These are phyloP conservation scores for Eudemis profundana DNA, from an alignment of 2,888 invertebrate genomes.

Conservation along the genomic window DNA sequence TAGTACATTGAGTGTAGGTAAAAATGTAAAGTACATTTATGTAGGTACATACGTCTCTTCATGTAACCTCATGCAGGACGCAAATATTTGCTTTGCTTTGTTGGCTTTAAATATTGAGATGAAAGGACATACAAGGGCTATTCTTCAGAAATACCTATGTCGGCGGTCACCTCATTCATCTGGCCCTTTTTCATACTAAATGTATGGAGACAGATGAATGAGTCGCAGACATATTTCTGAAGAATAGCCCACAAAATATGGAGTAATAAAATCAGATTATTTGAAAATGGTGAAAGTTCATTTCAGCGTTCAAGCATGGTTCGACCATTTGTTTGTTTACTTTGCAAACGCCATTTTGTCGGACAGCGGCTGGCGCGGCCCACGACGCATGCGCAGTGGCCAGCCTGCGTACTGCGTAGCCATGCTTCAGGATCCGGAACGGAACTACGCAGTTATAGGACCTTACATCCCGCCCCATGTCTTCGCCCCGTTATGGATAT, in stretches of 20 bases:
- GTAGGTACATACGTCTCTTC: too few relatives aligned
- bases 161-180: too few relatives aligned
- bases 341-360: conserved; percentile 53
- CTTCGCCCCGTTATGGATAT: conserved; percentile 48
- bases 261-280: not conserved
- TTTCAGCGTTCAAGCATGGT: conserved; percentile 11
- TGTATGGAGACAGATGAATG: too few relatives aligned
- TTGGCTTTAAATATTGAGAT: not conserved
- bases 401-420: conserved; percentile 46
- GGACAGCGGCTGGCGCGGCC: conserved; percentile 58
- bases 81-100: too few relatives aligned
- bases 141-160: too few relatives aligned
- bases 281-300: not conserved
- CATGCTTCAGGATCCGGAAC: conserved; percentile 49
- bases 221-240: too few relatives aligned
- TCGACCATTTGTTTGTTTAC: conserved; percentile 53
- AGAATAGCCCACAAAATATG: too few relatives aligned
- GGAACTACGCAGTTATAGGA: conserved; percentile 58
- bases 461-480: conserved; percentile 53
- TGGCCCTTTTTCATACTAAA: too few relatives aligned
- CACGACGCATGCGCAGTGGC: conserved; percentile 39
- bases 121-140: not conserved
- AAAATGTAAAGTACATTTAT: too few relatives aligned
- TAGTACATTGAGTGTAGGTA: too few relatives aligned
- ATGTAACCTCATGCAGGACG: too few relatives aligned